Conservation (phyloP, 2,888 invertebrate species). For the Tiphia femorata region DNA sequence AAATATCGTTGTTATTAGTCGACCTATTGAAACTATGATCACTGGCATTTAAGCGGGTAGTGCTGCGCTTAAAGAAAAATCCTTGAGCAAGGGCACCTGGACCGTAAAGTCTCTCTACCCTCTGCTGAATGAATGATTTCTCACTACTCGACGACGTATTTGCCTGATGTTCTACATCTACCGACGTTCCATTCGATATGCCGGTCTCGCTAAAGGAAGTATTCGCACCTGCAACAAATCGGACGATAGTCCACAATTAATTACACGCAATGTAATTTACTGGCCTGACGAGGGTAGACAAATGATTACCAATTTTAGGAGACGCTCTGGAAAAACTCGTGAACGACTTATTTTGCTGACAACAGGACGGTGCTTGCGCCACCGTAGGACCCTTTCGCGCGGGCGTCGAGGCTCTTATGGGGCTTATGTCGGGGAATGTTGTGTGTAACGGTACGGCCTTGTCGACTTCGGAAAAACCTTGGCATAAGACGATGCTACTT, state of each 20-base stretch:
- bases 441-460: constrained; percentile 49
- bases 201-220: constrained; percentile 55
- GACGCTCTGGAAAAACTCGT: constrained; percentile 53
- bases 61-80: constrained; percentile 74
- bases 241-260: neutral
- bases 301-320: no score
- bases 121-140: constrained; percentile 86
- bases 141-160: constrained; percentile 58
- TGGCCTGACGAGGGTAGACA: constrained; percentile 25
- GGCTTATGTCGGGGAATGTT: constrained; percentile 55
- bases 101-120: constrained; percentile 89
- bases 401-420: constrained; percentile 47
- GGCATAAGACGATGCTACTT: constrained; percentile 48
- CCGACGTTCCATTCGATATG: constrained; percentile 54
- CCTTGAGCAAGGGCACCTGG: constrained; percentile 89
- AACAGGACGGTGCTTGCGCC: constrained; percentile 51
- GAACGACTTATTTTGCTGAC: constrained; percentile 56
- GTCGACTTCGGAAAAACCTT: constrained; percentile 63
- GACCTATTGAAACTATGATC: constrained; percentile 56
- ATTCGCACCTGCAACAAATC: constrained; percentile 47
- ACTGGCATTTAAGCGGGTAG: constrained; percentile 60
- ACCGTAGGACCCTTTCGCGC: constrained; percentile 46
- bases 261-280: neutral
- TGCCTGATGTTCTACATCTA: constrained; percentile 43
- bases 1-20: constrained; percentile 63